These are phyloP conservation scores for Sinocyclocheilus anshuiensis DNA, from an alignment of 2,113 vertebrate species.

Conservation along the genomic window DNA sequence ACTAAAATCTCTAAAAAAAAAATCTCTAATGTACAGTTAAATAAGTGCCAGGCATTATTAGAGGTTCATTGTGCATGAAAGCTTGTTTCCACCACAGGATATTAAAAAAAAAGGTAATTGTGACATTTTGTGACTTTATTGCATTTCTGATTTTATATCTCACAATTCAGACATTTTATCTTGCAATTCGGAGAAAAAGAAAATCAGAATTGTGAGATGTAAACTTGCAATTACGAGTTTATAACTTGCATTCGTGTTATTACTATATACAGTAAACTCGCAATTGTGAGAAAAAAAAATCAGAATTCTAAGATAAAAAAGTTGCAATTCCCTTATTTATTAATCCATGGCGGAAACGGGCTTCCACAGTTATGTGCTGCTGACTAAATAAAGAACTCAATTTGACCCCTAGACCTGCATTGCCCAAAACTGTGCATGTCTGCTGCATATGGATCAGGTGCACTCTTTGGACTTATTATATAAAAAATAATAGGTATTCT, in stretches of 20 bases:
- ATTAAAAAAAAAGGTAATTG: no score
- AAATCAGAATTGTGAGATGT: not conserved
- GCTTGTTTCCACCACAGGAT: not conserved
- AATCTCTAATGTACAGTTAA: slow-evolving; percentile 21
- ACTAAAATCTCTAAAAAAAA: not conserved
- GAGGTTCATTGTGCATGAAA: not conserved
- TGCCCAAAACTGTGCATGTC: slow-evolving; percentile 42
- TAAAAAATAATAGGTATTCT: not conserved
- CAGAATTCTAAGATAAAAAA: not conserved
- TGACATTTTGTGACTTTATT: not conserved
- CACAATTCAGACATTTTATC: no score
- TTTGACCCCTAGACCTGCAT: slow-evolving; percentile 52
- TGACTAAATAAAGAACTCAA: slow-evolving; percentile 47
- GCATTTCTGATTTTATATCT: not conserved
- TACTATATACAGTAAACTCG: no score
- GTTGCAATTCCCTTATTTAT: not conserved
- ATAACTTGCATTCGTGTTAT: not conserved
- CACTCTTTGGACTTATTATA: not conserved
- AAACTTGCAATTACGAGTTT: not conserved
- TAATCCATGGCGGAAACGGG: not conserved
- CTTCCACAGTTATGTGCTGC: slow-evolving; percentile 44
- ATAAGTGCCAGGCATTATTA: slow-evolving; percentile 47
- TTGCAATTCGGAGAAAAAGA: no score
- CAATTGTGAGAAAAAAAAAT: no score
- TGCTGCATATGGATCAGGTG: not conserved